A percentile compares a stretch with the other conserved stretches of the same genome.
These are phyloP conservation scores for Neoitamus cyanurus DNA, from an alignment of 2,888 invertebrate species.

Conservation along the genomic window DNA sequence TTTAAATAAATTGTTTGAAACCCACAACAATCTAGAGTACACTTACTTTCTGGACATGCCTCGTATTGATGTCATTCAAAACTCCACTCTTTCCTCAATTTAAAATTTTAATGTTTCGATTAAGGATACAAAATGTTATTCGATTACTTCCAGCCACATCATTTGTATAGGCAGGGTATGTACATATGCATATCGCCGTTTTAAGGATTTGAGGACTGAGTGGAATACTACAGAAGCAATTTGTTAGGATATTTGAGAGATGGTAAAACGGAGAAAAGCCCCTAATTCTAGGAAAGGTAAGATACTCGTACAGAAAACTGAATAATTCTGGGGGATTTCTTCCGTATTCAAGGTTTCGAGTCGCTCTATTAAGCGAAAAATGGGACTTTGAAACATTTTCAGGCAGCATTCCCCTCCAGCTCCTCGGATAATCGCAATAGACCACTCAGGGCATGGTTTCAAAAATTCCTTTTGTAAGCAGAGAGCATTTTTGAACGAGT, in stretches of 20 bases:
- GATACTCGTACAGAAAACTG: not conserved
- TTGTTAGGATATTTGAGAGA: not conserved
- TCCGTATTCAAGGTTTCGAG: not conserved
- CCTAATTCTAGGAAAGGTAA: not conserved
- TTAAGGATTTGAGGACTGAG: no score
- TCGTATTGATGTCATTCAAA: no score
- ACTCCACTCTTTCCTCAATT: no score
- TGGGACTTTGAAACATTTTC: not conserved
- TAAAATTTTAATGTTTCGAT: no score
- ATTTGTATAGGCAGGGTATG: no score
- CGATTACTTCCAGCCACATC: no score
- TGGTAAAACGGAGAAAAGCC: not conserved
- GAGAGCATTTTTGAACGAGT: not conserved
- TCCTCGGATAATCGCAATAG: not conserved
- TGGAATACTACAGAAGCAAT: no score
- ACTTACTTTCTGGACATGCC: no score
- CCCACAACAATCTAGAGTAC: no score
- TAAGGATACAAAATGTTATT: no score
- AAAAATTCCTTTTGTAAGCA: not conserved
- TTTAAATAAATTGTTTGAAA: no score
- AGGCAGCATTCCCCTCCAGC: not conserved
- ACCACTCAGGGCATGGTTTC: not conserved
- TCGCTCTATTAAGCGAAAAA: not conserved
- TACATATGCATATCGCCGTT: no score
- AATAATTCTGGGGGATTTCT: not conserved